phyloP scores from a whole-genome alignment of 2,113 vertebrate species.

The Pachycephala philippinensis region DNA sequence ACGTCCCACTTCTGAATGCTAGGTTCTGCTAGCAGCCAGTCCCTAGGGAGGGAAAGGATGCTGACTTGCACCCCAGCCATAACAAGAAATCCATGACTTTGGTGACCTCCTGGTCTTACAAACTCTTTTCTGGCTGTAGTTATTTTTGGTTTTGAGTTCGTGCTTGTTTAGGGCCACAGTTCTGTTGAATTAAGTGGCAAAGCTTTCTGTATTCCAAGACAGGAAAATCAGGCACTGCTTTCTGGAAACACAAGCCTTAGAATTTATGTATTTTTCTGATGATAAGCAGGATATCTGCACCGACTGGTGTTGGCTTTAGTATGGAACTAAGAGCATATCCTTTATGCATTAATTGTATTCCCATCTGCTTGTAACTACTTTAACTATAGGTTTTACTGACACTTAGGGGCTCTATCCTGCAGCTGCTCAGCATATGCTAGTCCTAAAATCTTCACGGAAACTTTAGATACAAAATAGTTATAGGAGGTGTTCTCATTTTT shows the following conservation, averaged over 20 bases:
- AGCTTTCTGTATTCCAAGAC: not conserved
- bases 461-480: not conserved
- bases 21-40: not conserved
- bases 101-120: not conserved
- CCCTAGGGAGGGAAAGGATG: not conserved
- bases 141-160: not conserved
- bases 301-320: not conserved
- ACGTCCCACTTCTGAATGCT: not conserved
- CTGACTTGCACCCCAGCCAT: not conserved
- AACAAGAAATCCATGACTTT: not conserved
- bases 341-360: not conserved
- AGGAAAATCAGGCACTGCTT: not conserved
- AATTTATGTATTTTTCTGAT: not conserved
- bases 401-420: not conserved
- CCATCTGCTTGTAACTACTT: constrained; percentile 40
- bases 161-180: not conserved
- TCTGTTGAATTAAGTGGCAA: not conserved
- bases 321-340: not conserved
- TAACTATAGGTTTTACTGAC: not conserved
- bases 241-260: not conserved
- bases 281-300: not conserved
- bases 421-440: constrained; percentile 36
- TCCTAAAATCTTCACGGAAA: constrained; percentile 8
- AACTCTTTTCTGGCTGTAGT: not conserved
- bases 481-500: not conserved